Conservation (phyloP, 2,888 invertebrate genomes). For the Desoria tigrina region DNA sequence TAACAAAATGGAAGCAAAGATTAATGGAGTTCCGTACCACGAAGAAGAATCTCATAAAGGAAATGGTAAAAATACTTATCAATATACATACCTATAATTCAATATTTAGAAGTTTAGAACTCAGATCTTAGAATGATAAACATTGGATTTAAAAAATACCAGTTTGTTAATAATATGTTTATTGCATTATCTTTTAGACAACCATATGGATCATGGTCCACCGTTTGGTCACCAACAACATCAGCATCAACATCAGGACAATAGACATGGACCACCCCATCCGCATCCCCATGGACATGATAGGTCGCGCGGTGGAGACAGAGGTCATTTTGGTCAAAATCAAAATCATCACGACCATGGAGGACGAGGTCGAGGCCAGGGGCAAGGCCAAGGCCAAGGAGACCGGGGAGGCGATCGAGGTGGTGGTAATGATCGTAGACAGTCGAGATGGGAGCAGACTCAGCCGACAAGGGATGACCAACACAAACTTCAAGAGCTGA, state of each 20-base stretch:
- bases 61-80: conserved; percentile 28
- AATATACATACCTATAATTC: too few relatives aligned
- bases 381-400: conserved; percentile 58
- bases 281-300: conserved; percentile 26
- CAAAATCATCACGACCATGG: conserved; percentile 19
- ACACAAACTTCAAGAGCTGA: conserved; percentile 51
- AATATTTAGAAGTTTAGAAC: too few relatives aligned
- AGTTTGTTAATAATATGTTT: too few relatives aligned
- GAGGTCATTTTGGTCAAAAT: conserved; percentile 21
- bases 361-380: conserved; percentile 21
- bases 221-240: conserved; percentile 9
- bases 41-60: conserved; percentile 26
- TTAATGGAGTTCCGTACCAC: conserved; percentile 41
- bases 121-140: too few relatives aligned
- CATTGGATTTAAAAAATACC: not conserved
- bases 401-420: not conserved
- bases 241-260: conserved; percentile 22
- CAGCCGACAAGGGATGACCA: conserved; percentile 49
- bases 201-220: conserved; percentile 9
- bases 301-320: conserved; percentile 55
- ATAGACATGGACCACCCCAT: conserved; percentile 21
- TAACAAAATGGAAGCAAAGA: conserved; percentile 42
- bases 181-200: too few relatives aligned
- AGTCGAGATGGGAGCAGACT: conserved; percentile 49
- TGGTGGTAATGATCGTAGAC: conserved; percentile 17